A percentile compares a stretch with the other conserved stretches of the same genome.
Evolutionary conservation across 2,888 invertebrate species (phyloP).

Genomic region (Drosophila quinaria): DNA sequence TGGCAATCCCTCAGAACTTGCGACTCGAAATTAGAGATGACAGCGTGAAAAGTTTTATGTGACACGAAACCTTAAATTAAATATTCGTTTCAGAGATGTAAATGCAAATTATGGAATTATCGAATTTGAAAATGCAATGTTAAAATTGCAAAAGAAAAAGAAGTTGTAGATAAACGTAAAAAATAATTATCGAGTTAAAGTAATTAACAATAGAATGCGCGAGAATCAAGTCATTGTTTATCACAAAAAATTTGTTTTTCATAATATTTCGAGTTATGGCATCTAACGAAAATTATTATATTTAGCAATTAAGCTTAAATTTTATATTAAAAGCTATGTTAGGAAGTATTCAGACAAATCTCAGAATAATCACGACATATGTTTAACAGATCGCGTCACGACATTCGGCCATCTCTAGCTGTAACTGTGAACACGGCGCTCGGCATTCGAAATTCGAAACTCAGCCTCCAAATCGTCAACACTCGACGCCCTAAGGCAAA

Average conservation of each 20-base stretch:
- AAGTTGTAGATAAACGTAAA: too few relatives aligned
- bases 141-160: too few relatives aligned
- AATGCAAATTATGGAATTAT: too few relatives aligned
- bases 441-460: background rate
- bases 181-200: too few relatives aligned
- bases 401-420: constrained; percentile 15
- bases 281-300: too few relatives aligned
- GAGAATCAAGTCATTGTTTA: too few relatives aligned
- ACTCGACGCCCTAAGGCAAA: constrained; percentile 44
- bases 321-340: background rate
- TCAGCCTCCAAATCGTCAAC: constrained; percentile 34
- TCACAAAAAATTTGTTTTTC: too few relatives aligned
- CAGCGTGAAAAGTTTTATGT: constrained; percentile 12
- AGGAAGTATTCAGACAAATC: background rate
- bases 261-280: too few relatives aligned
- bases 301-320: background rate
- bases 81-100: too few relatives aligned
- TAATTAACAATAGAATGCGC: too few relatives aligned
- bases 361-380: background rate
- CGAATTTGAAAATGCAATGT: too few relatives aligned
- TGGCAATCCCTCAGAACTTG: constrained; percentile 51
- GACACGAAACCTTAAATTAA: background rate
- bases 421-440: background rate
- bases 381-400: constrained; percentile 26
- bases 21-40: constrained; percentile 28